Base-by-base conservation (phyloP, 2,888 invertebrate genomes). In the Chymomyza caudatula region DNA sequence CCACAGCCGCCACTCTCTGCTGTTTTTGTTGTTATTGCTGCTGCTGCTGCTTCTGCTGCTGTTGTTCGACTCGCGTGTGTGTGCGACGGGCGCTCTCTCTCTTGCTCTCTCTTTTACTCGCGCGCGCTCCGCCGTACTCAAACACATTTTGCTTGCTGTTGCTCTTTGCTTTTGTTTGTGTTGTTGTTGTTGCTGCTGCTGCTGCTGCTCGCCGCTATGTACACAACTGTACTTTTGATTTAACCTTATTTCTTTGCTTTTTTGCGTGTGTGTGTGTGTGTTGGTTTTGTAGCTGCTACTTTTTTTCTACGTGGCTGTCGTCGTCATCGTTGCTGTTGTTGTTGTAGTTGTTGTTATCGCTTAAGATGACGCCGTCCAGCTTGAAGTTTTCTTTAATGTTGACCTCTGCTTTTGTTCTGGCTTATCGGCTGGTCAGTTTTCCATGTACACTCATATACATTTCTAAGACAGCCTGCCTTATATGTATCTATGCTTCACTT, bases 181-280 rank as follows among this genome's bases (percentile, higher is more conserved):
- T 51, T 76, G 67, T 20, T 76, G 67, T 15, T 74, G 74, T 15
- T 70, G 63, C 15, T 74, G 73, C 49, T 65, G 61, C 60, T 76
- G 78, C 67, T 81, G 83, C 71, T 78, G 75, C 72, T 85, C 78
- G 86, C 77, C 84, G 77, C 86, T 84, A 79, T 84, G 83, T 86
- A 86, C 87, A 88, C 87, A 88, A 87, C 87, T 87, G 88, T 87
- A 88, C 88, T 87, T 88, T 86, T 84, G 88, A 88, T 86, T 88
- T 87, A 86, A 87, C 85, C 87, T 87, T 86, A 86, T 88, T 87
- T 87, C 86, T 85, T 78, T 83, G 64, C 66, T 67, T 71, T 77
- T 69, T 78, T 76, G n/a, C n/a, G n/a, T n/a, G n/a, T n/a, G n/a
- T n/a, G n/a, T n/a, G n/a, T 76, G 63, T 73, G 77, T 77, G 78